Base-by-base conservation (phyloP, 2,113 vertebrate genomes). In the Nannobrachium achirus region DNA sequence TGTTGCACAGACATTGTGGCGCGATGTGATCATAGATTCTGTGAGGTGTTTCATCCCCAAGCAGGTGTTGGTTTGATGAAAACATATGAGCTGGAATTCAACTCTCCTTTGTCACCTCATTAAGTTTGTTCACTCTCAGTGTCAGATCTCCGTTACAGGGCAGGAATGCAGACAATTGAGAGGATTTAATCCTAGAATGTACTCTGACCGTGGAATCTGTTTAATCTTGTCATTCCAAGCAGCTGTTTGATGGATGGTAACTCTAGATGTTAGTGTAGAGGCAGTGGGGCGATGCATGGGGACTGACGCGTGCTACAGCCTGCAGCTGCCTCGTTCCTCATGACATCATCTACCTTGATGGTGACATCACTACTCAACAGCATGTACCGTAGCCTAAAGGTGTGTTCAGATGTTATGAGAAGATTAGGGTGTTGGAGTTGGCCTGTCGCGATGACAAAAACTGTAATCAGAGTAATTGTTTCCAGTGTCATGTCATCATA, bases 51-150 rank as follows among this genome's bases (percentile, higher is more conserved):
- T 51, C 10, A 4, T 33, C 25, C 25, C 33, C 50, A 18, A n/a
- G 33, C 48, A 69, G 58, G 69, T 66, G 69, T 76, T 75, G 15
- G 63, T 75, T 38, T 44, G 57, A 72, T 63, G 57, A 14, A 39
- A 58, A 63, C 14, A 7, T 7, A 6, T 41, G 10, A 14, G 0
- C 5, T 74, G 71, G 55, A 49, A 57, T 64, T 69, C 3, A 48
- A 66, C 69, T 64, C 58, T 59, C 64, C 60, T 44, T 48, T 11
- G 63, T 63, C 80, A 66, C 66, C 65, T 69, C 71, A 64, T 68
- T 20, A 6, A 10, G 61, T 8, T 25, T 9, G 63, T n/a, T 33
- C 25, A 33, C 25, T 33, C 25, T 33, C 25, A 33, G 25, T 0
- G 53, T 41, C 70, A 56, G 63, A 52, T 52, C 66, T 68, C 59